Base-by-base conservation (phyloP, 2,797 vertebrate species). In the Enteromius mattozi region DNA sequence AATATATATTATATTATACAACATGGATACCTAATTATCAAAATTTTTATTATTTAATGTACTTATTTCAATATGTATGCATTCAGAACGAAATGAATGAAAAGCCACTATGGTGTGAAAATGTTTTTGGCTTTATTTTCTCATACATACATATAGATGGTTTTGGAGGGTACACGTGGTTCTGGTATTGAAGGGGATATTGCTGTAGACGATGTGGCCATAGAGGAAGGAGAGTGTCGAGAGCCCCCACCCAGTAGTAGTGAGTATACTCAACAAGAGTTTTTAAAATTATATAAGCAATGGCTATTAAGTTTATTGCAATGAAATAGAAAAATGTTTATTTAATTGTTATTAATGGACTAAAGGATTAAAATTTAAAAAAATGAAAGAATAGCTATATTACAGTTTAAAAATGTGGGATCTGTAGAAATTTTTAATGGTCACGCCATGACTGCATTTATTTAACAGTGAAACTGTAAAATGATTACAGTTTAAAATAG, bases 181-280 rank as follows among this genome's bases (percentile, higher is more conserved):
- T 86, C 95, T 1, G 97, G 98, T 0, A 97, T 98, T 27, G 98
- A 99, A 92, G 98, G 98, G 2, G 97, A 99, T 76, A 98, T 99
- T 68, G 98, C 98, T 81, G 95, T 99, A 3, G 98, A 99, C 30
- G 97, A 99, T 16, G 95, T 99, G 70, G 96, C 96, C 6, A 97
- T 99, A 2, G 94, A 97, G 86, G 98, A 99, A 93, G 97, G 98
- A 76, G 96, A 97, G 89, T 99, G 98, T 88, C 94, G 96, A 92
- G 96, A 98, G 90, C 95, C 97, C 3, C 95, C 97, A 0, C 95
- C 96, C 76, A 98, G 97, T 92, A 89, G 88, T 79, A 97, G 98
- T 99, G 89, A 96, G 97, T 91, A 81, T 80, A 72, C 56, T 80
- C 42, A 7, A 71, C 71, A 75, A 40, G 3, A 37, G 30, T 9